Conservation (phyloP, 2,888 invertebrate genomes). For the Ctena decussata region DNA sequence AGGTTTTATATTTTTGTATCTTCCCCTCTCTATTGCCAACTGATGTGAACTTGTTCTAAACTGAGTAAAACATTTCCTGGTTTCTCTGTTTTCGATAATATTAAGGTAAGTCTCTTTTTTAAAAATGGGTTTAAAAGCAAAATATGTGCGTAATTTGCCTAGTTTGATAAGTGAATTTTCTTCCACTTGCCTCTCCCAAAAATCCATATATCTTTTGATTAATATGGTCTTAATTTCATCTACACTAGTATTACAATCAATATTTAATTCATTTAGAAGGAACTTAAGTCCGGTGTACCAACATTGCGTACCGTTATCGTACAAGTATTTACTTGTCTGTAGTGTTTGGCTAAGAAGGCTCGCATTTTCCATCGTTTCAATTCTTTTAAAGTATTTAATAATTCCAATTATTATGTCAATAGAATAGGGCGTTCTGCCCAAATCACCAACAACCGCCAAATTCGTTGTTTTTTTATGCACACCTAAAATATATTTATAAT, state of each 20-base stretch:
- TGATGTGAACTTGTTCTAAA: not conserved
- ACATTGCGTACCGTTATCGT: too few species aligned
- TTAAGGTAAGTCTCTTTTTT: not conserved
- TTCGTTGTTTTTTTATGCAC: not conserved
- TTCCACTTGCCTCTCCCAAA: not conserved
- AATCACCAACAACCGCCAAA: not conserved
- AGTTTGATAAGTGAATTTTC: not conserved
- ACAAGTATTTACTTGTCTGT: too few species aligned
- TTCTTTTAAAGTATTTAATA: too few species aligned
- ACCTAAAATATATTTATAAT: too few species aligned
- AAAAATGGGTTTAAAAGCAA: not conserved
- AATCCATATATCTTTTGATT: not conserved
- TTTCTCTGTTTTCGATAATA: not conserved
- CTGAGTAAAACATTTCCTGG: not conserved
- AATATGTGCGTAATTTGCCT: not conserved
- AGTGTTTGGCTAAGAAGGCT: too few species aligned
- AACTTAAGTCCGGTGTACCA: too few species aligned
- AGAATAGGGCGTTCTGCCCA: not conserved
- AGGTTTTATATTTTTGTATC: not conserved
- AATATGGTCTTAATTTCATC: too few species aligned
- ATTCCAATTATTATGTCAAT: too few species aligned
- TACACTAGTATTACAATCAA: too few species aligned
- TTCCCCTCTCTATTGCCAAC: not conserved
- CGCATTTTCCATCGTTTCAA: too few species aligned
- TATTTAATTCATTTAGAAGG: too few species aligned